Evolutionary conservation across 2,888 invertebrate species (phyloP), one percentile per base, ranked within the genome.

Genomic region (Periphyllus acericola): DNA sequence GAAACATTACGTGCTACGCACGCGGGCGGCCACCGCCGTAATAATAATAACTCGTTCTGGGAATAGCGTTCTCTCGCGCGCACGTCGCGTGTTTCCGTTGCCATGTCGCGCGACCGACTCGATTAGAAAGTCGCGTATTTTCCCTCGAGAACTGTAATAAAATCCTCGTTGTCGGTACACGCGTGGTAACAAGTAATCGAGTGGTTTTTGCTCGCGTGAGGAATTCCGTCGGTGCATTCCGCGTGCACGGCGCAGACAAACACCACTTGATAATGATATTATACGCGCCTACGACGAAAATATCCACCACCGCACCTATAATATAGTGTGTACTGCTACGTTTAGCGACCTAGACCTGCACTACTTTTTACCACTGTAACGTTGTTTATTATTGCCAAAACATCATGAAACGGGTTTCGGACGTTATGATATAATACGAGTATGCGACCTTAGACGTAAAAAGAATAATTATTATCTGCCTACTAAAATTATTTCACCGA

Each of bases 41-140:
- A 60, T 21, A 60, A 60, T 60, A 60, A 66, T 66, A 66, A 32
- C 21, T 32, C 55, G 78, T 78, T 55, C 78, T 55, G 32, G 78
- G 78, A 55, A 78, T 21, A 46, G n/a, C n/a, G 75, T 66, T 29
- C n/a, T 66, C 3, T 66, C n/a, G 71, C 71, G 29, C 71, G 71
- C 71, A 17, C 46, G 52, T 76, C 5, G 52, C 76, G 29, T 46
- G 52, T 52, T 76, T 76, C 52, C 75, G 75, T 14, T n/a, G 32
- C 71, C 25, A 72, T 19, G 72, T 6, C 5, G 60, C n/a, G n/a
- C n/a, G n/a, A n/a, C 25, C 71, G 32, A 71, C 71, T 71, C 71
- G 14, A 32, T 32, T 71, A 71, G 71, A 71, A 71, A 71, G 71
- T 71, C 71, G 71, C 29, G 14, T 32, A 29, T 17, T 29, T 17